Percentiles rank a stretch among this genome's conserved stretches.
phyloP scores from a whole-genome alignment of 2,888 invertebrate species.

The Andrena fulva region DNA sequence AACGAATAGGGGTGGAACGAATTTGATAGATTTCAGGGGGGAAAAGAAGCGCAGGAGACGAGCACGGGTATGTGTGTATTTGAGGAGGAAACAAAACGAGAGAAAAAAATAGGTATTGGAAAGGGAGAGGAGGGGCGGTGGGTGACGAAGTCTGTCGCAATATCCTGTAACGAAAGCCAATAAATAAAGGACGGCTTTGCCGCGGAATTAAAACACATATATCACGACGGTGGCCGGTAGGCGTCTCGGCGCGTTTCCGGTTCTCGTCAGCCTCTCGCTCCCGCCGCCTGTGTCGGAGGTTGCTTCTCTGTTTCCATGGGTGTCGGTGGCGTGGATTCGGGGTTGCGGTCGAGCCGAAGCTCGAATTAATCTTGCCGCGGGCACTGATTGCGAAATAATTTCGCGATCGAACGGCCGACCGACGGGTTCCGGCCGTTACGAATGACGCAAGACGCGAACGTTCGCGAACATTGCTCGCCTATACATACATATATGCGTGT shows the following conservation, averaged over 20 bases:
- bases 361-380: slow-evolving; percentile 64
- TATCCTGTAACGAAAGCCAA: slow-evolving; percentile 81
- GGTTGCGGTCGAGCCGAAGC: slow-evolving; percentile 34
- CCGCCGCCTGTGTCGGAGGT: slow-evolving; percentile 29
- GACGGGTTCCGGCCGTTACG: slow-evolving; percentile 42
- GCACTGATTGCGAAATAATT: slow-evolving; percentile 70
- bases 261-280: slow-evolving; percentile 61
- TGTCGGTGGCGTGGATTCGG: background rate
- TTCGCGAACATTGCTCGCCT: slow-evolving; percentile 6
- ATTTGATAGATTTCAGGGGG: background rate
- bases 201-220: slow-evolving; percentile 82
- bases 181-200: slow-evolving; percentile 80
- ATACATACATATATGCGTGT: slow-evolving; percentile 18
- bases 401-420: slow-evolving; percentile 43
- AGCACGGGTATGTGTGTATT: background rate
- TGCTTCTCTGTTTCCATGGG: slow-evolving; percentile 11
- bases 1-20: background rate
- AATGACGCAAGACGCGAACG: slow-evolving; percentile 38
- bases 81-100: background rate
- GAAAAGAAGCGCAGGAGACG: background rate
- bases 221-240: slow-evolving; percentile 75
- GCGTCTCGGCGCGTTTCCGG: slow-evolving; percentile 68
- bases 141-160: slow-evolving; percentile 79
- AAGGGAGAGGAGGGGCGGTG: background rate
- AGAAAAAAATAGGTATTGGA: background rate